These are phyloP conservation scores for Drosophila azteca DNA, from an alignment of 1,140 invertebrate species.

Conservation along the genomic window DNA sequence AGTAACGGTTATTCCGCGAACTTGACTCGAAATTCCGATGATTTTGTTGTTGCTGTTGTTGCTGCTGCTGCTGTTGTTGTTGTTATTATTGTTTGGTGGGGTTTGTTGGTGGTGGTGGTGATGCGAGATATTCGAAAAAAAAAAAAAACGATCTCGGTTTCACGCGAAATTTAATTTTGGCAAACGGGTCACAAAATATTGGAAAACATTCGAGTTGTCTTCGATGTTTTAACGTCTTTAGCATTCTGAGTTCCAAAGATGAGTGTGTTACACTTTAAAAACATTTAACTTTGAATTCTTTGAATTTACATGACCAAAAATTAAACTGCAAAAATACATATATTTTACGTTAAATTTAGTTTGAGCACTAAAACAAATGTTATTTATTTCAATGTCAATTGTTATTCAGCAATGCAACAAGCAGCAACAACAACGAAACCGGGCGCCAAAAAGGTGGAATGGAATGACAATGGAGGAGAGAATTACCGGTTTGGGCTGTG, in stretches of 20 bases:
- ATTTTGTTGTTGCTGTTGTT: slow-evolving; percentile 8
- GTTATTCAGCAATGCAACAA: slow-evolving; percentile 56
- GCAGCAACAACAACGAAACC: slow-evolving; percentile 31
- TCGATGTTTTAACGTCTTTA: not conserved
- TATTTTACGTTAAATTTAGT: slow-evolving; percentile 4
- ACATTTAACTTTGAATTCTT: no score
- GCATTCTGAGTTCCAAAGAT: not conserved
- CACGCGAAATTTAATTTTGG: not conserved
- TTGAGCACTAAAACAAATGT: slow-evolving; percentile 45
- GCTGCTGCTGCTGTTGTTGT: slow-evolving; percentile 2
- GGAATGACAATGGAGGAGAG: slow-evolving; percentile 36
- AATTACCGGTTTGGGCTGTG: slow-evolving; percentile 62
- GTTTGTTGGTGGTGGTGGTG: not conserved
- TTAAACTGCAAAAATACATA: not conserved
- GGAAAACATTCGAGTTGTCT: not conserved
- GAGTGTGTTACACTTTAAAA: no score
- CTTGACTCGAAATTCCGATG: not conserved
- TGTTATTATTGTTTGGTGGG: not conserved
- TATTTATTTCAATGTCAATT: not conserved
- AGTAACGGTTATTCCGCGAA: not conserved
- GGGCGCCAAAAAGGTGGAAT: slow-evolving; percentile 54
- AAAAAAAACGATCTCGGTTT: not conserved
- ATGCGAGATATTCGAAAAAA: not conserved
- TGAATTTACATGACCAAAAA: not conserved
- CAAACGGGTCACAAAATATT: not conserved